Evolutionary conservation across 2,888 invertebrate species (phyloP).

Genomic region (Andricus curvator): DNA sequence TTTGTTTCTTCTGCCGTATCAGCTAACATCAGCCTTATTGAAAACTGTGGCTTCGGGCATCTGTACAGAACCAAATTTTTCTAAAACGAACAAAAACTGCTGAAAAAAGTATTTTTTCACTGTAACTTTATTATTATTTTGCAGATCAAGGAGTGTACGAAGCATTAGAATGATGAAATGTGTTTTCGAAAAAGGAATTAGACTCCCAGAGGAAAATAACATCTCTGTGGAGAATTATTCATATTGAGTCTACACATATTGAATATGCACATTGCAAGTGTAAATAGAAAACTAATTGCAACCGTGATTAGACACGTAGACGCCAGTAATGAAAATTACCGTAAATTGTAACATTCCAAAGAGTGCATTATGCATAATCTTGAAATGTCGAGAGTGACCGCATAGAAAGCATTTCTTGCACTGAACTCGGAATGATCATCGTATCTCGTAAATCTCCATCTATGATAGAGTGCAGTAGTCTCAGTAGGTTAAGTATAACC

Average conservation of each 20-base stretch:
- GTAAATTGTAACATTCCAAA: conserved; percentile 1
- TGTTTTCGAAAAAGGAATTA: background rate
- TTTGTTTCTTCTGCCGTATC: too few relatives aligned
- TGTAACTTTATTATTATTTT: too few relatives aligned
- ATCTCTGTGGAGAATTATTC: background rate
- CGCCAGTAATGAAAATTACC: background rate
- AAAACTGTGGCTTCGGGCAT: too few relatives aligned
- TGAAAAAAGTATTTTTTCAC: too few relatives aligned
- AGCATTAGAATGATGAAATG: too few relatives aligned
- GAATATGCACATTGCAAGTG: background rate
- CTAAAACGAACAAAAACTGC: too few relatives aligned
- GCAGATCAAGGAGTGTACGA: too few relatives aligned
- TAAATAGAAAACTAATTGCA: conserved; percentile 15
- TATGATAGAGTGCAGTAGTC: conserved; percentile 23
- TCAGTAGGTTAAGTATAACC: conserved; percentile 22
- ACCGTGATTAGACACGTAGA: conserved; percentile 15
- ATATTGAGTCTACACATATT: background rate
- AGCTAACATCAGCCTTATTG: too few relatives aligned
- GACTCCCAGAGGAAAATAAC: background rate
- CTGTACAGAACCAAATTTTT: too few relatives aligned
- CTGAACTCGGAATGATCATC: conserved; percentile 3
- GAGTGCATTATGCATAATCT: background rate
- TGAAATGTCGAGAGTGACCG: background rate
- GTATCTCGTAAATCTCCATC: conserved; percentile 28
- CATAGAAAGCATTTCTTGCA: background rate